These are phyloP conservation scores for Hemiscyllium ocellatum DNA, from an alignment of 2,113 vertebrate species.

Conservation along the genomic window DNA sequence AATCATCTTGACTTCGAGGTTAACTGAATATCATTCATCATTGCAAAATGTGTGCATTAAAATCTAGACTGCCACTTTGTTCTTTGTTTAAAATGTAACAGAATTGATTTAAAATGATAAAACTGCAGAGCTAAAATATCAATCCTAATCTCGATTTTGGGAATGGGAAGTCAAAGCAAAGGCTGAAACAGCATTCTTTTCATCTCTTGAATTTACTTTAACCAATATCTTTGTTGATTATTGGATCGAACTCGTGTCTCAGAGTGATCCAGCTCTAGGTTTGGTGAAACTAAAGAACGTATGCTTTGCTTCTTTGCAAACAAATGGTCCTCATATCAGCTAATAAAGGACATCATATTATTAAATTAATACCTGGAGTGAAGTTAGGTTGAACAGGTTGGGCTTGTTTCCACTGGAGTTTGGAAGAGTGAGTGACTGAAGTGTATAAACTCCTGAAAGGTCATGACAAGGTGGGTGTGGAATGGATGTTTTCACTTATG, in stretches of 20 bases:
- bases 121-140: not conserved
- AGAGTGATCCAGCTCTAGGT: not conserved
- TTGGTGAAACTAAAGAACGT: not conserved
- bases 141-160: not conserved
- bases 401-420: too few species aligned
- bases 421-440: too few species aligned
- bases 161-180: not conserved
- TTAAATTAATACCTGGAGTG: too few species aligned
- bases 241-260: not conserved
- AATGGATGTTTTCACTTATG: too few species aligned
- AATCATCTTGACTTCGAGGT: not conserved
- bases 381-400: too few species aligned
- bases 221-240: not conserved
- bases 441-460: too few species aligned
- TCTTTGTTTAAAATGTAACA: not conserved
- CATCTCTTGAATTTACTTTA: not conserved
- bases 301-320: not conserved
- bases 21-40: not conserved
- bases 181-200: not conserved
- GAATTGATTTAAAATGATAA: not conserved
- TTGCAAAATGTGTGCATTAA: not conserved
- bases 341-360: too few species aligned
- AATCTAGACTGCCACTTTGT: not conserved
- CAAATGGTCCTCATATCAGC: not conserved
- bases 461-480: too few species aligned